Base-by-base conservation (phyloP, 2,113 vertebrate genomes). In the Nycticebus coucang region DNA sequence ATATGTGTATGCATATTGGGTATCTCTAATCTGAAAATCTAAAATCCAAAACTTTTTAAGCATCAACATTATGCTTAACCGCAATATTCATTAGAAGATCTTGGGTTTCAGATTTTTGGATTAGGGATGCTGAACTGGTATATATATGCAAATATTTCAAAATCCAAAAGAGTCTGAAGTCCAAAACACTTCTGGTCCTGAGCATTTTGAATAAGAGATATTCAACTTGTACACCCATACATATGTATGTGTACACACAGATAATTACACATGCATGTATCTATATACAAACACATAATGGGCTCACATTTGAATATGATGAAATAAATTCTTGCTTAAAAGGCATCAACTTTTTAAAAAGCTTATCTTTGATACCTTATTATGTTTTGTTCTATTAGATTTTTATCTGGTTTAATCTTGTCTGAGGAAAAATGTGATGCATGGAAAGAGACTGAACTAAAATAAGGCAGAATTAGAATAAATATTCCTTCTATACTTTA, bases 391-490 rank as follows among this genome's bases (percentile, higher is more conserved):
- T 88, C 35, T 59, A 0, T 83, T 72, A 55, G n/a, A 33, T 85
- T 69, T 72, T 79, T 45, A 78, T 68, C 33, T 84, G 64, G 33
- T 79, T 79, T 78, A 77, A 24, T 86, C 33, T 93, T 93, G 91
- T 71, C 53, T 45, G 82, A 86, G 50, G 55, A 82, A 90, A 96
- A 71, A 75, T 85, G 37, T 85, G 22, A 77, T 80, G 28, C 33
- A 35, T 66, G 18, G 22, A 80, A 62, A 88, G 22, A 82, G 41
- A 19, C 22, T 55, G 35, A 83, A 45, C 71, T 89, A 85, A 96
- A 85, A 92, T 89, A 81, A 96, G 85, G 28, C 35, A 26, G 13
- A 50, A 93, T 45, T 72, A 50, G 71, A 71, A 64, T 69, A 89
- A 77, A 71, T 83, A 64, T n/a, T 75, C 57, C 12, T 62, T 79